Base-by-base conservation (phyloP, 2,113 vertebrate species). In the Oncorhynchus kisutch region DNA sequence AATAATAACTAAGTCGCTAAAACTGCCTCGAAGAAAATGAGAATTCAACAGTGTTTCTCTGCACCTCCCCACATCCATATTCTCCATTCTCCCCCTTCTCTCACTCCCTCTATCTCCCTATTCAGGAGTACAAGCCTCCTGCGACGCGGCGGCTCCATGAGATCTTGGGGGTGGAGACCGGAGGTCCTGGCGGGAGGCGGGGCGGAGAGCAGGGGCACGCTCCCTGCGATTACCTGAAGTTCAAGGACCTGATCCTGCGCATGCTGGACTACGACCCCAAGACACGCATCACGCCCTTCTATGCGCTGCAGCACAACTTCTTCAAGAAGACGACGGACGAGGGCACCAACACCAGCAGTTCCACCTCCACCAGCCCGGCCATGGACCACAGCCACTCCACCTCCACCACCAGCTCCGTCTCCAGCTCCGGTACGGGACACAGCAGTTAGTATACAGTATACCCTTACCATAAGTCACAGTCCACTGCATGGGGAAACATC, bases 181-280 rank as follows among this genome's bases (percentile, higher is more conserved):
- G 96, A 14, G 96, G 96, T 34, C 96, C 96, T 1, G 96, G 96
- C 24, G 96, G 96, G 13, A 92, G 96, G 60, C 92, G 96, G 84
- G 94, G 94, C 12, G 96, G 96, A 60, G 96, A 97, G 87, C 95
- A 95, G 76, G 96, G 96, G 82, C 96, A 98, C 70, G 95, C 95
- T 72, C 95, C 96, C 57, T 96, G 96, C 59, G 96, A 98, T 92
- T 98, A 98, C 92, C 94, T 97, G 89, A 97, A 97, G 91, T 98
- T 98, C 91, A 97, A 98, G 94, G 96, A 97, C 90, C 91, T 98
- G 93, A 96, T 98, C 88, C 90, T 97, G 86, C 94, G 96, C 91
- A 98, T 98, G 96, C 92, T 98, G 94, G 96, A 97, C 91, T 97
- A 97, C 48, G 96, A 98, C 88, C 96, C 96, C 12, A 96, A 96